Evolutionary conservation across 2,888 invertebrate genomes (phyloP), one percentile per base, ranked within the genome.

Genomic region (Plagodis dolabraria): DNA sequence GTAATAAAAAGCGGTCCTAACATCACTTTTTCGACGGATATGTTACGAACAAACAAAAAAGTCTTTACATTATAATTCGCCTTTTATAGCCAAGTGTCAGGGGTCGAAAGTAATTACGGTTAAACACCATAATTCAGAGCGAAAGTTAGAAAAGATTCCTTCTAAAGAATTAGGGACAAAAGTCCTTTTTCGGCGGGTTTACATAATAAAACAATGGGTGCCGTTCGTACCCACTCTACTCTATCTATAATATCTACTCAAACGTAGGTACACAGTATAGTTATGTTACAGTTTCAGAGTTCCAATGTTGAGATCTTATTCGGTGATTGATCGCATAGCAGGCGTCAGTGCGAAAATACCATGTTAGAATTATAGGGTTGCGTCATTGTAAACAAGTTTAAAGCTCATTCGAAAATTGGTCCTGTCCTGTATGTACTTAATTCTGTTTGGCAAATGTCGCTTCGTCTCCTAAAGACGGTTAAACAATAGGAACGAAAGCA

Each of bases 61-160:
- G 47, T 65, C 66, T 50, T 47, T 55, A 67, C 67, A 77, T 71
- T 71, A 74, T 68, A 75, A 79, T 76, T 72, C 70, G 65, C 66
- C 69, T 66, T 75, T 72, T 69, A 69, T 68, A 55, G 42, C 65
- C 54, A 75, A 81, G 76, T 80, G 79, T 74, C 74, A 69, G 69
- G 72, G 74, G 72, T 72, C 67, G 65, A 78, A 61, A 83, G 84
- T 85, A 86, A 88, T 90, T 88, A 87, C 76, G 79, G 70, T 73
- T 76, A 79, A 82, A 85, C 79, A 78, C 83, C 81, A 85, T 87
- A 87, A 88, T 83, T 89, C 83, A 84, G 72, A 74, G 73, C 63
- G 67, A 80, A 77, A 86, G 78, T 85, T 86, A 77, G 82, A 82
- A 87, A 89, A 89, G 85, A 85, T 85, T 85, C 79, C 80, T 70